A percentile compares a stretch with the other conserved stretches of the same genome.
Conservation (phyloP, 53 echinoderm and acorn worm genomes). For the Holothuria leucospilota region DNA sequence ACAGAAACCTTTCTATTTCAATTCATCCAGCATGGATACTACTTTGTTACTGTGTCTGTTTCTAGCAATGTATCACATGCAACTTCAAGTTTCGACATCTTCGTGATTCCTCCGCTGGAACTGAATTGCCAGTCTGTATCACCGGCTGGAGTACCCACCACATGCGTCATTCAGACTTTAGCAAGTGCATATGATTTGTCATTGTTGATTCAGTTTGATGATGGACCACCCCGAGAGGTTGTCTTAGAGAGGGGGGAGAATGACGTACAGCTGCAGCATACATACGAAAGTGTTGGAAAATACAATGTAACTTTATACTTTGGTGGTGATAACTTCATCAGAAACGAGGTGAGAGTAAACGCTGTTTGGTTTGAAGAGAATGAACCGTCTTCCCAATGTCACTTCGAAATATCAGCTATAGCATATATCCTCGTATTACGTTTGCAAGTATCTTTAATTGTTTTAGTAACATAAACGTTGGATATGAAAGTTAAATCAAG, state of each 20-base stretch:
- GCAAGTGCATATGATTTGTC: neutral
- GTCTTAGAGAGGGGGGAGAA: neutral
- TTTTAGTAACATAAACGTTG: too few species aligned
- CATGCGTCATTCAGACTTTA: neutral
- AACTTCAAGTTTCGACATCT: neutral
- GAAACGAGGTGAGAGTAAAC: neutral
- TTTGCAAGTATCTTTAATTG: too few species aligned
- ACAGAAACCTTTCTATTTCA: neutral
- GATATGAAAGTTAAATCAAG: too few species aligned
- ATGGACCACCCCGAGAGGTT: neutral
- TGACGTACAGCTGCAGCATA: neutral
- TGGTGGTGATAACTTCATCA: neutral
- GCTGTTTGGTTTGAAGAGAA: too few species aligned
- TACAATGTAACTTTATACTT: conserved; percentile 7
- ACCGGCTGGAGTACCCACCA: neutral
- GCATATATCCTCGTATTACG: too few species aligned
- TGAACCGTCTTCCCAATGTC: too few species aligned
- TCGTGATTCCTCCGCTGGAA: neutral
- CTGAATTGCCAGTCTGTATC: neutral
- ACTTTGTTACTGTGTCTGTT: conserved; percentile 3
- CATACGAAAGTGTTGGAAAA: neutral
- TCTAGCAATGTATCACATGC: neutral
- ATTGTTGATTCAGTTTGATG: neutral
- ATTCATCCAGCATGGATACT: neutral
- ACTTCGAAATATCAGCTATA: too few species aligned